phyloP scores from a whole-genome alignment of 2,888 invertebrate species.

The Hypercompe scribonia region DNA sequence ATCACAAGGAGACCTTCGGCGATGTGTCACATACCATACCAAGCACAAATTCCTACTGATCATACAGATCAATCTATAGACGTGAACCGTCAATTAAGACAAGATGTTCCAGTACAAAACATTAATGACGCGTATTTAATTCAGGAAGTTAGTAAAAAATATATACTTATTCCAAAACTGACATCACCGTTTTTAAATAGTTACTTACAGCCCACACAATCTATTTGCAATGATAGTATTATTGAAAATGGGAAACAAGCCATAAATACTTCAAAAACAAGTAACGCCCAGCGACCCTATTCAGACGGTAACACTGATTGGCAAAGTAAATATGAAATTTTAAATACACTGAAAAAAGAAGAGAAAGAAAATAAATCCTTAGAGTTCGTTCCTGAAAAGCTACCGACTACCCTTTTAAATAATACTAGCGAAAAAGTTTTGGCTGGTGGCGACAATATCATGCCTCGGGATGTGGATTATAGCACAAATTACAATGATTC shows the following conservation, averaged over 20 bases:
- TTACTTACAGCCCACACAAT: constrained; percentile 36
- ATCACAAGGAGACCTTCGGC: constrained; percentile 13
- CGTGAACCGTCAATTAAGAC: constrained; percentile 34
- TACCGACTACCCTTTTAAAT: neutral
- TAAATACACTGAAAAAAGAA: constrained; percentile 70
- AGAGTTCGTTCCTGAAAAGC: neutral
- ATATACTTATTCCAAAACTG: constrained; percentile 77
- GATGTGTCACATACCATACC: constrained; percentile 22
- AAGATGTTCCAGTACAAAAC: constrained; percentile 43
- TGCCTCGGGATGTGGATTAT: constrained; percentile 16
- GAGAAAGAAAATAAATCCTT: constrained; percentile 56
- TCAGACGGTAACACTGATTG: constrained; percentile 66
- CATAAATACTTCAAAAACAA: neutral
- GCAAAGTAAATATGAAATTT: constrained; percentile 81
- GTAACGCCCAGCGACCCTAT: constrained; percentile 25
- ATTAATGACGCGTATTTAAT: constrained; percentile 62
- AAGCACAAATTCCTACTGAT: constrained; percentile 17
- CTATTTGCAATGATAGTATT: constrained; percentile 15
- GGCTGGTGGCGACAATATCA: constrained; percentile 14
- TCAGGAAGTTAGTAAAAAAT: constrained; percentile 76
- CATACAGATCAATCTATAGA: constrained; percentile 30
- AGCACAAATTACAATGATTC: constrained; percentile 33
- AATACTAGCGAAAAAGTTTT: constrained; percentile 16
- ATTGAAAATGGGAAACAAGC: constrained; percentile 15
- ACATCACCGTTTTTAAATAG: constrained; percentile 46